phyloP scores from a whole-genome alignment of 2,113 vertebrate genomes.

The Seriola rivoliana region DNA sequence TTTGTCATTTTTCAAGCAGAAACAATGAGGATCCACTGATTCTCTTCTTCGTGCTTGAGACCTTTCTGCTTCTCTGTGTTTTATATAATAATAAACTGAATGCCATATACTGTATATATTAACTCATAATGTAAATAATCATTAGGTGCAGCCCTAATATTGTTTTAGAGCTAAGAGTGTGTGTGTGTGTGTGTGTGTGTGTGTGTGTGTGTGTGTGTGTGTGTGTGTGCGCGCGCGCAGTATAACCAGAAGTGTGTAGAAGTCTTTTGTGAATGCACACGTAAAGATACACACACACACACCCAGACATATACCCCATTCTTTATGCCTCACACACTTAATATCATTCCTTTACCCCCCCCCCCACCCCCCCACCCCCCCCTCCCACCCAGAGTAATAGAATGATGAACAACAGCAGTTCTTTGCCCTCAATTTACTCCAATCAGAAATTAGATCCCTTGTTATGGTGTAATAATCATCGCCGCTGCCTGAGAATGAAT shows the following conservation, averaged over 20 bases:
- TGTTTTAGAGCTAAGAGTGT: neutral
- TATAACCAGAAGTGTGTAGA: neutral
- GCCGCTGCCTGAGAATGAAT: constrained; percentile 54
- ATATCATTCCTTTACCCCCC: constrained; percentile 19
- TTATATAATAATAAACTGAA: too few relatives aligned
- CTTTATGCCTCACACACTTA: constrained; percentile 33
- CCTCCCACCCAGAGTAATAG: constrained; percentile 36
- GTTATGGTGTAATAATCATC: constrained; percentile 78
- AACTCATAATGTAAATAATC: neutral
- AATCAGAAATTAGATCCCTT: constrained; percentile 76
- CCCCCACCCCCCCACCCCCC: neutral
- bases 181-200: neutral
- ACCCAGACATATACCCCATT: constrained; percentile 14
- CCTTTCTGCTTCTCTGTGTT: too few relatives aligned
- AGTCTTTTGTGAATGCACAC: constrained; percentile 26
- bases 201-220: neutral
- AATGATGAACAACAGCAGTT: constrained; percentile 74
- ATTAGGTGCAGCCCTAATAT: neutral
- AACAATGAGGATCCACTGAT: too few relatives aligned
- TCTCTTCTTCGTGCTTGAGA: too few relatives aligned
- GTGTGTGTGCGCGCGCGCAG: neutral
- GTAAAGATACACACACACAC: neutral
- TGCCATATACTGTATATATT: too few relatives aligned
- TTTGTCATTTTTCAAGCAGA: too few relatives aligned
- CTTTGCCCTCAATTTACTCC: constrained; percentile 71